Conservation (phyloP, 2,888 invertebrate species). For the Platycheirus rosarum region DNA sequence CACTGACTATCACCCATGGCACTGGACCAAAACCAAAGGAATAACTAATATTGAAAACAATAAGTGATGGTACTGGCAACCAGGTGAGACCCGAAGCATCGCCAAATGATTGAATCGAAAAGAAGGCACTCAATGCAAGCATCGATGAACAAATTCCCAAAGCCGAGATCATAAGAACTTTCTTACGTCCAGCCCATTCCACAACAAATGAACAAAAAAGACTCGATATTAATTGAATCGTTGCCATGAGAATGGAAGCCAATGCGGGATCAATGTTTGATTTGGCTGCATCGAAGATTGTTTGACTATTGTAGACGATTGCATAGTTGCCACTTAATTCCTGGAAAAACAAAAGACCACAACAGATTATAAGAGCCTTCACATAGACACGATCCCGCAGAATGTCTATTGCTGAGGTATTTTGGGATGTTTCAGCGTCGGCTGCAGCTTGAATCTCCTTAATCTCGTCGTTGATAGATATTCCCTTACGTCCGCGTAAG, state of each 20-base stretch:
- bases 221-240: conserved; percentile 89
- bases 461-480: conserved; percentile 86
- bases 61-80: conserved; percentile 88
- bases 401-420: conserved; percentile 84
- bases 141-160: conserved; percentile 86
- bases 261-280: conserved; percentile 85
- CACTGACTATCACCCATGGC: conserved; percentile 92
- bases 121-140: conserved; percentile 85
- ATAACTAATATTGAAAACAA: conserved; percentile 89
- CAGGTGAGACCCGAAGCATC: conserved; percentile 84
- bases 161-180: conserved; percentile 88
- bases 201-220: conserved; percentile 88
- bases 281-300: conserved; percentile 87
- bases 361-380: conserved; percentile 89
- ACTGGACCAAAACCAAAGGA: conserved; percentile 90
- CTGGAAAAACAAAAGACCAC: conserved; percentile 90
- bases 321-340: conserved; percentile 92
- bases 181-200: conserved; percentile 89
- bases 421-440: conserved; percentile 81
- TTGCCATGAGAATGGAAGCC: conserved; percentile 88
- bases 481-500: conserved; percentile 85
- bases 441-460: conserved; percentile 85
- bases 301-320: conserved; percentile 89
- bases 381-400: conserved; percentile 87
- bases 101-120: conserved; percentile 84